Evolutionary conservation across 2,797 vertebrate genomes (phyloP).

Genomic region (Rhinoraja longicauda): DNA sequence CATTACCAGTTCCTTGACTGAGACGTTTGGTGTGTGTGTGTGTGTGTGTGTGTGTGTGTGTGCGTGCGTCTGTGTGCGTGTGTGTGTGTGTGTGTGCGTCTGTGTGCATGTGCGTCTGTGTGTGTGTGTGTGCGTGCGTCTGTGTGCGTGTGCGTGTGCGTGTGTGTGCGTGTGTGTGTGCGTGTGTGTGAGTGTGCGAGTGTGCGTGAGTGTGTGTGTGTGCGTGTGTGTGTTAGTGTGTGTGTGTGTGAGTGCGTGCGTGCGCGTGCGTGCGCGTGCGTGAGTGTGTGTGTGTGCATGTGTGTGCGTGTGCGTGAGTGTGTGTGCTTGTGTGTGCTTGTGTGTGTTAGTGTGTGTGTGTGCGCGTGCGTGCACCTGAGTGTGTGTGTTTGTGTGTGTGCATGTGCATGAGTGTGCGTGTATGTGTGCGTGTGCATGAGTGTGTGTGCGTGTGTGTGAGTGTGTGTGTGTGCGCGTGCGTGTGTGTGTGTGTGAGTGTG

Average conservation of each 20-base stretch:
- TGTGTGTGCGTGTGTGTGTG: neutral
- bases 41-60: neutral
- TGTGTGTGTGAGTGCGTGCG: neutral
- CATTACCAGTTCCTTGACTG: slow-evolving; percentile 28
- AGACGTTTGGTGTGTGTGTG: neutral
- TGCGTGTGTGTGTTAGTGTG: neutral
- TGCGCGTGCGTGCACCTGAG: neutral
- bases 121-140: neutral
- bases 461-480: neutral
- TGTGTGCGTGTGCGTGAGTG: neutral
- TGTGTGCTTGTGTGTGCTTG: neutral
- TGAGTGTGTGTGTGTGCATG: neutral
- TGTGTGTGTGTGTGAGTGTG: neutral
- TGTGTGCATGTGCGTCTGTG: too few species aligned
- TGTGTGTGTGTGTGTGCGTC: neutral
- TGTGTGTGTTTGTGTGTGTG: neutral
- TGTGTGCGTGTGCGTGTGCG: neutral
- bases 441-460: neutral
- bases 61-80: neutral
- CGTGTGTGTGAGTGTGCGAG: too few species aligned
- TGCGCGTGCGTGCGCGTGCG: too few species aligned
- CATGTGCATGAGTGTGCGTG: too few species aligned
- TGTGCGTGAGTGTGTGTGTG: neutral
- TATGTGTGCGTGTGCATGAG: neutral
- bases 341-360: neutral